Conservation (phyloP, 1,140 invertebrate genomes). For the Macrosteles quadrilineatus region DNA sequence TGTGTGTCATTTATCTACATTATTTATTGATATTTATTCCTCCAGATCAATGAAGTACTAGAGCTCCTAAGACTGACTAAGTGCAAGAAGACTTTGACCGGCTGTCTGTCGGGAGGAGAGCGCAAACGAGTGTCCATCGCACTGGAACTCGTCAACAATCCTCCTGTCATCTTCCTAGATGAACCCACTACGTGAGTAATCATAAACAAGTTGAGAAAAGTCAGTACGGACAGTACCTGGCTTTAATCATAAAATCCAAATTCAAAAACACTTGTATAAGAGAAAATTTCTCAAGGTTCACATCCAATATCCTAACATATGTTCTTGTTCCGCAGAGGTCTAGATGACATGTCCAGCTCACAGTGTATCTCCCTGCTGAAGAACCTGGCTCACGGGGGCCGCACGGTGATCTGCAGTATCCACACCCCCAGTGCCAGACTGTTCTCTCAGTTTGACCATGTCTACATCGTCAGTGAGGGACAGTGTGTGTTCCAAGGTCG, state of each 20-base stretch:
- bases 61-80: slow-evolving; percentile 62
- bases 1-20: no score
- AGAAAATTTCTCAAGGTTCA: no score
- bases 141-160: slow-evolving; percentile 91
- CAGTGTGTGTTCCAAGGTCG: slow-evolving; percentile 74
- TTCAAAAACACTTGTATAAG: no score
- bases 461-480: slow-evolving; percentile 72
- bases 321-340: slow-evolving; percentile 62
- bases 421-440: slow-evolving; percentile 86
- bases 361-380: slow-evolving; percentile 76
- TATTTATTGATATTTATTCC: no score
- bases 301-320: no score
- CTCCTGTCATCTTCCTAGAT: slow-evolving; percentile 85
- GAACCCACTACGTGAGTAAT: slow-evolving; percentile 84
- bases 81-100: slow-evolving; percentile 67
- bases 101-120: slow-evolving; percentile 86
- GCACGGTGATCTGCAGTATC: slow-evolving; percentile 88
- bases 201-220: no score
- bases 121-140: slow-evolving; percentile 89
- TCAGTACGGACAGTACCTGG: no score
- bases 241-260: no score
- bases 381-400: slow-evolving; percentile 73
- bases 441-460: slow-evolving; percentile 74
- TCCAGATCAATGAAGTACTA: slow-evolving; percentile 75
- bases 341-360: slow-evolving; percentile 74